Evolutionary conservation across 2,888 invertebrate genomes (phyloP), one percentile per base, ranked within the genome.

Genomic region (Liopterus haemorrhoidalis): DNA sequence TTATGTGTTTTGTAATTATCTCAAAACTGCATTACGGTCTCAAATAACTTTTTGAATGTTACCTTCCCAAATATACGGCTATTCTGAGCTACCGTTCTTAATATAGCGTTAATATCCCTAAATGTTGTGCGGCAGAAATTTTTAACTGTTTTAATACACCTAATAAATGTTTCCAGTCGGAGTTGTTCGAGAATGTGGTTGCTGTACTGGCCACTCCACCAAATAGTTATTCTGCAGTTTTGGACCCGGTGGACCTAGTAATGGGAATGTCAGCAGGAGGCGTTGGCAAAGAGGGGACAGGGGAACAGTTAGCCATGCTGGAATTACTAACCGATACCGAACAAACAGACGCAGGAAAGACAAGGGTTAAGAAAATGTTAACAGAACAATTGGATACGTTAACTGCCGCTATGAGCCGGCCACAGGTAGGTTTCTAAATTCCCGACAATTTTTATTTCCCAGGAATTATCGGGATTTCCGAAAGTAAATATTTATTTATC

Each of bases 181-280:
- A n/a, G n/a, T n/a, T n/a, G n/a, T 68, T 81, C 53, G 75, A 78
- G 46, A 72, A 74, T 31, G 79, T 79, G 1, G 78, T 80, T 1
- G 76, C 79, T 0, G 72, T 82, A 2, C 71, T 80, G 53, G 88
- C 85, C 1, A 82, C 84, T 0, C 88, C 89, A 0, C 85, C 86
- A 0, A 87, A 85, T 60, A 86, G 86, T 0, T 87, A 85, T 59
- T 85, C 85, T 0, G 85, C 85, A 0, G 81, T 88, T 16, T 74
- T 74, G 0, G 86, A 88, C 61, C 84, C 87, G 0, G 85, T 88
- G 3, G 87, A 88, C 58, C 68, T 88, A 57, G 85, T 67, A 61
- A 54, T 30, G 8, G 11, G 11, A 9, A 9, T 11, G 11, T 9
- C 6, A 30, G 11, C 5, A 9, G 5, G 6, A 30, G 11, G 11